Percentiles rank a stretch among this genome's conserved stretches.
These are phyloP conservation scores for Drosophila nr. perissopoda DNA, from an alignment of 2,888 invertebrate genomes.

Conservation along the genomic window DNA sequence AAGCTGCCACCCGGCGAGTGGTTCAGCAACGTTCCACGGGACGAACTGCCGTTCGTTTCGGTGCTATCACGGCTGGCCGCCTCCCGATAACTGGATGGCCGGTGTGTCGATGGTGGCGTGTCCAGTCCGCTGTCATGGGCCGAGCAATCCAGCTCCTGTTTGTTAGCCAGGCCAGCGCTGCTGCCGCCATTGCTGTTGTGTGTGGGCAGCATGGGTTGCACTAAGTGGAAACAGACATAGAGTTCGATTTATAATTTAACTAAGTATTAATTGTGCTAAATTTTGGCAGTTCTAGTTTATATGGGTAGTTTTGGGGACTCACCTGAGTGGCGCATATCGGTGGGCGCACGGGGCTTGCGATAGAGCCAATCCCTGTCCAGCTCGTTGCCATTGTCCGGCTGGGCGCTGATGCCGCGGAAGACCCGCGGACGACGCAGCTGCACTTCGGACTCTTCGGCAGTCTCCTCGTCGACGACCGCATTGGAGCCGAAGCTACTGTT, in stretches of 20 bases:
- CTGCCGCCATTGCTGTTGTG: slow-evolving; percentile 58
- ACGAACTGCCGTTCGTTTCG: slow-evolving; percentile 84
- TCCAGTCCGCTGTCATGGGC: slow-evolving; percentile 85
- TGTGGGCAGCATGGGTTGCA: slow-evolving; percentile 84
- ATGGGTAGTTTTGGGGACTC: slow-evolving; percentile 18
- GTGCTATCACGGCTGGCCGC: slow-evolving; percentile 81
- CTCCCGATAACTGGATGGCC: slow-evolving; percentile 85
- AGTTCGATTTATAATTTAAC: background rate
- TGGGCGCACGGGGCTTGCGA: slow-evolving; percentile 84
- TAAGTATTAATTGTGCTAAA: background rate
- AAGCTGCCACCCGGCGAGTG: slow-evolving; percentile 84
- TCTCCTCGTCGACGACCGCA: slow-evolving; percentile 84
- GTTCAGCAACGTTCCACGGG: slow-evolving; percentile 83
- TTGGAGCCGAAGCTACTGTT: slow-evolving; percentile 84
- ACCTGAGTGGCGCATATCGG: slow-evolving; percentile 85
- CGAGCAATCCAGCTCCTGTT: slow-evolving; percentile 87
- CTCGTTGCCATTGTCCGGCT: slow-evolving; percentile 83
- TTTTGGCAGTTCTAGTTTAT: too few species aligned
- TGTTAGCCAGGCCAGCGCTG: slow-evolving; percentile 57
- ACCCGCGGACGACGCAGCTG: slow-evolving; percentile 82
- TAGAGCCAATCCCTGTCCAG: slow-evolving; percentile 84
- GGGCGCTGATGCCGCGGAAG: slow-evolving; percentile 74
- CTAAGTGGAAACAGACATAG: slow-evolving; percentile 77
- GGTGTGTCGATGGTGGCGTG: slow-evolving; percentile 85
- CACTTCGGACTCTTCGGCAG: slow-evolving; percentile 82